Evolutionary conservation across 2,888 invertebrate genomes (phyloP).

Genomic region (Caenorhabditis auriculariae): DNA sequence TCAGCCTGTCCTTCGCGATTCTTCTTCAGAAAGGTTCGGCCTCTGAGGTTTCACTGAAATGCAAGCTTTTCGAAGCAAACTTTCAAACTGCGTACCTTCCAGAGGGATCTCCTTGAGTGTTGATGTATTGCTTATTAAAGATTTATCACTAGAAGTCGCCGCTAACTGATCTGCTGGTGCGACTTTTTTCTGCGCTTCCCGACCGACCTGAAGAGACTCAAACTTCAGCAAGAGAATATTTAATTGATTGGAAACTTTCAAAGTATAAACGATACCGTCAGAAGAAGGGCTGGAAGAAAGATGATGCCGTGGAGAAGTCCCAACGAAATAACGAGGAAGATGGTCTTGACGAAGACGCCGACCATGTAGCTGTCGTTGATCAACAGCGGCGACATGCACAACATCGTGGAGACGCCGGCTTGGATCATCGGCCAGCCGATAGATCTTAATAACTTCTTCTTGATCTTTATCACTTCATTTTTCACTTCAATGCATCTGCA

Average conservation of each 20-base stretch:
- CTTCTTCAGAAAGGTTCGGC: too few relatives aligned
- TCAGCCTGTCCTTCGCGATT: too few relatives aligned
- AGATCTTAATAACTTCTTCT: constrained; percentile 9
- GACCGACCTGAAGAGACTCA: constrained; percentile 4
- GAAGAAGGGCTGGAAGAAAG: constrained; percentile 44
- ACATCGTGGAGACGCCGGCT: constrained; percentile 43
- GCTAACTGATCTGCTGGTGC: background rate
- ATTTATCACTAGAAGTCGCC: background rate
- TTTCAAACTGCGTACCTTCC: too few relatives aligned
- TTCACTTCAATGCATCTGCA: constrained; percentile 44
- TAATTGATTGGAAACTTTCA: background rate
- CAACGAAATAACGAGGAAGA: constrained; percentile 40
- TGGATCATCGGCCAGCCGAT: constrained; percentile 57
- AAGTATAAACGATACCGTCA: constrained; percentile 27
- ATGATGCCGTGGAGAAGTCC: constrained; percentile 51
- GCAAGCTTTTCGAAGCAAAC: background rate
- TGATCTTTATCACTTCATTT: background rate
- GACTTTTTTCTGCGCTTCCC: background rate
- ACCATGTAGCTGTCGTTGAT: constrained; percentile 49
- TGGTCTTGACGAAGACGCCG: constrained; percentile 46
- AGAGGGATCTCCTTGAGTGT: too few relatives aligned
- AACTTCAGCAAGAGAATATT: background rate
- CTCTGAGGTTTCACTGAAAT: too few relatives aligned
- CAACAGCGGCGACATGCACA: constrained; percentile 41
- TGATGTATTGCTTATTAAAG: too few relatives aligned